Conservation (phyloP, 2,113 vertebrate genomes). For the Campylomormyrus numenius region DNA sequence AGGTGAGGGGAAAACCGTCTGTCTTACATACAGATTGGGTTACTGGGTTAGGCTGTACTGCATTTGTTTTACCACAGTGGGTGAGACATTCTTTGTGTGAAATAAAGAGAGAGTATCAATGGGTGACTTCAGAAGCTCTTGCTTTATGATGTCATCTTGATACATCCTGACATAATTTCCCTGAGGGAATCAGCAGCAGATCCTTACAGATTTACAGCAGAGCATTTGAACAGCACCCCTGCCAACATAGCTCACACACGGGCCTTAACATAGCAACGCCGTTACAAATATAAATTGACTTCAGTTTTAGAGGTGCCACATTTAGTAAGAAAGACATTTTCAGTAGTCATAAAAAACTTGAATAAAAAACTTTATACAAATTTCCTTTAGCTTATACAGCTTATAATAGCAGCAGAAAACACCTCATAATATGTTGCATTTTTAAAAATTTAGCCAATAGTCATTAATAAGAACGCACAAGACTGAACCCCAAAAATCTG, state of each 20-base stretch:
- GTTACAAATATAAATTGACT: neutral
- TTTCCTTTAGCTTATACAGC: neutral
- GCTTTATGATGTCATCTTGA: neutral
- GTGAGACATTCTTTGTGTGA: neutral
- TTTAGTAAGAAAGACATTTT: neutral
- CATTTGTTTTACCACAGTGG: neutral
- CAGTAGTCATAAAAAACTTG: too few species aligned
- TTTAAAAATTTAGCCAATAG: neutral
- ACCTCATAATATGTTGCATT: neutral
- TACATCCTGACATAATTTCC: neutral
- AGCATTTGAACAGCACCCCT: neutral
- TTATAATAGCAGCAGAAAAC: neutral
- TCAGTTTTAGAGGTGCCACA: neutral
- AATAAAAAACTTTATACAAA: neutral
- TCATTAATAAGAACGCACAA: neutral
- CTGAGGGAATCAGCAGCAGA: neutral
- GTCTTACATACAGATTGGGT: neutral
- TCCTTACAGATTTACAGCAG: neutral
- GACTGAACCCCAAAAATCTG: neutral
- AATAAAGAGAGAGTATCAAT: neutral
- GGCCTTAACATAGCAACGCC: neutral
- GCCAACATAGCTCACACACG: neutral
- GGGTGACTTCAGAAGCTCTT: neutral
- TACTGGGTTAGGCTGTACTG: neutral
- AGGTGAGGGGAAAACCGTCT: constrained; percentile 5